Conservation (phyloP, 2,888 invertebrate species). For the Ferrisia virgata region DNA sequence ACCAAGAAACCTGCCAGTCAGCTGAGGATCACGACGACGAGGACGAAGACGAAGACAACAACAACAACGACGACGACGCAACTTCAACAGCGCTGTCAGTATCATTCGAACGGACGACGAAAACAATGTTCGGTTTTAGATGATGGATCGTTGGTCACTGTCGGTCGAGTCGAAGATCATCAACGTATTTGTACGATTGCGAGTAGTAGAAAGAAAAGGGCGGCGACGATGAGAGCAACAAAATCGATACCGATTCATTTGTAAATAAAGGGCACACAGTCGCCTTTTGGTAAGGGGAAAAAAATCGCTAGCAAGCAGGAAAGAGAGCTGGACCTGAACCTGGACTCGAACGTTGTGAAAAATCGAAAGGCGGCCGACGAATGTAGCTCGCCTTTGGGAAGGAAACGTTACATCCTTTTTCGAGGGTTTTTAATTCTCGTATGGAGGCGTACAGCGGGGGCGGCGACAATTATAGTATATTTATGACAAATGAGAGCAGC, state of each 20-base stretch:
- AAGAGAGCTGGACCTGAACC: too few relatives aligned
- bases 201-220: neutral
- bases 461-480: constrained; percentile 38
- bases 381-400: constrained; percentile 20
- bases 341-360: neutral
- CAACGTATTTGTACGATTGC: neutral
- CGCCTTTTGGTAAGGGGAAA: neutral
- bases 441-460: constrained; percentile 42
- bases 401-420: neutral
- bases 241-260: too few relatives aligned
- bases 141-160: neutral
- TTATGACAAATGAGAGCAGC: constrained; percentile 43
- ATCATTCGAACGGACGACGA: neutral
- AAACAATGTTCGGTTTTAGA: neutral
- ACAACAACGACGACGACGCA: neutral
- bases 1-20: neutral
- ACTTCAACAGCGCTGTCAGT: neutral
- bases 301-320: neutral
- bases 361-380: constrained; percentile 31
- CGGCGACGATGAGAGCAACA: neutral
- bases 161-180: neutral
- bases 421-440: constrained; percentile 31
- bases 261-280: too few relatives aligned
- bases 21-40: neutral
- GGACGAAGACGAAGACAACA: neutral